Percentiles rank a stretch among this genome's conserved stretches.
phyloP scores from a whole-genome alignment of 2,888 invertebrate genomes.

The Xylophagus ater region DNA sequence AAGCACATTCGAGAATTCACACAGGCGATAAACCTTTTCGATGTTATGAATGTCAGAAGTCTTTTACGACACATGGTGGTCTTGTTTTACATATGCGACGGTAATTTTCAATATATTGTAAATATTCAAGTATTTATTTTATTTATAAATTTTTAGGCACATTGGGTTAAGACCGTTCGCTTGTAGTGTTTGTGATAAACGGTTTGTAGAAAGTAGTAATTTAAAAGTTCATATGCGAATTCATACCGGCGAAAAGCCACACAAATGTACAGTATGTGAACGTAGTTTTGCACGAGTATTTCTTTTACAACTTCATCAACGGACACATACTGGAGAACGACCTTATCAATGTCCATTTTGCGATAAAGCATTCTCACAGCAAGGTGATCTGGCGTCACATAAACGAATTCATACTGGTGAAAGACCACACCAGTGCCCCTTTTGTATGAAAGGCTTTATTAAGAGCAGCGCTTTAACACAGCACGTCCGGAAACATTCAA shows the following conservation, averaged over 20 bases:
- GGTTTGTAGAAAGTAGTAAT: conserved; percentile 31
- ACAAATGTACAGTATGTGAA: conserved; percentile 29
- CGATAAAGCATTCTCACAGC: conserved; percentile 20
- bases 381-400: conserved; percentile 19
- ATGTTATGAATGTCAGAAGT: conserved; percentile 41
- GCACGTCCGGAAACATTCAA: too few relatives aligned
- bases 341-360: conserved; percentile 16
- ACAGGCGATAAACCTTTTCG: conserved; percentile 50
- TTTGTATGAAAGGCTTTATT: too few relatives aligned
- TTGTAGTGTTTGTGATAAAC: conserved; percentile 28
- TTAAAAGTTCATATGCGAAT: conserved; percentile 29
- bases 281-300: conserved; percentile 31
- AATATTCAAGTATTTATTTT: conserved; percentile 4
- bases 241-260: conserved; percentile 33
- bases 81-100: conserved; percentile 3
- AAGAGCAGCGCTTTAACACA: too few relatives aligned
- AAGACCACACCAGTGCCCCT: conserved; percentile 18
- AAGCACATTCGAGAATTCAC: conserved; percentile 46
- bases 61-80: conserved; percentile 24
- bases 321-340: conserved; percentile 6
- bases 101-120: conserved; percentile 7
- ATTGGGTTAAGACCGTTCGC: conserved; percentile 20
- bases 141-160: conserved; percentile 19
- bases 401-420: conserved; percentile 21
- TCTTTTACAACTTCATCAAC: conserved; percentile 22